Percentiles rank a stretch among this genome's conserved stretches.
phyloP scores from a whole-genome alignment of 2,797 vertebrate species.

The Mus caroli region DNA sequence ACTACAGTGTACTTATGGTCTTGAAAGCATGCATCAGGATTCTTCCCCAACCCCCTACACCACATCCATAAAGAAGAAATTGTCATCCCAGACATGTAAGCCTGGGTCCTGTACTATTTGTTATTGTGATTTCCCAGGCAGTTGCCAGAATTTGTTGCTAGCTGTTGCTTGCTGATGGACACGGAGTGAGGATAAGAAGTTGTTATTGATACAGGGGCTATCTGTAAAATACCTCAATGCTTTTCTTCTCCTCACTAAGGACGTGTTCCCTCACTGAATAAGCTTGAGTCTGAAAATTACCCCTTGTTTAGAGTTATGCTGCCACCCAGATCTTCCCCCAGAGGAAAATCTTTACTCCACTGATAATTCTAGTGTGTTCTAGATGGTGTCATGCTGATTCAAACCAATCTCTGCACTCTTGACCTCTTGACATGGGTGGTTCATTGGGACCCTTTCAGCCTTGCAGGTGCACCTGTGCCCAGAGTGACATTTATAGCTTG shows the following conservation, averaged over 20 bases:
- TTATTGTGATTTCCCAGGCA: not conserved
- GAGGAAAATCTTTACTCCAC: not conserved
- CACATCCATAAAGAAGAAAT: not conserved
- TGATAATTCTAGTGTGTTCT: rapidly evolving
- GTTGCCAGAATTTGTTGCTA: not conserved
- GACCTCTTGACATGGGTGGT: constrained; percentile 13
- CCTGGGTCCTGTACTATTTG: not conserved
- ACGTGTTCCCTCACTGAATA: not conserved
- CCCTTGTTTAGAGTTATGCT: not conserved
- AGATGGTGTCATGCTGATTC: not conserved
- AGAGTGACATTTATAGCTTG: constrained; percentile 38
- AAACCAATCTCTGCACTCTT: constrained; percentile 51
- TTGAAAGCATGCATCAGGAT: no score
- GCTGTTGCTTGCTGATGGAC: not conserved
- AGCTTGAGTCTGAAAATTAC: constrained; percentile 40
- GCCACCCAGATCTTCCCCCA: not conserved
- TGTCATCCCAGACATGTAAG: not conserved
- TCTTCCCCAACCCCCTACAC: no score
- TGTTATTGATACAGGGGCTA: not conserved
- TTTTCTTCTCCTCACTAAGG: not conserved
- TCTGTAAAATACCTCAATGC: not conserved
- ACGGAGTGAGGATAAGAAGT: not conserved
- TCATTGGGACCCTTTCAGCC: constrained; percentile 56
- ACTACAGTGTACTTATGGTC: rapidly evolving
- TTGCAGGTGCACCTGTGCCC: constrained; percentile 54